These are phyloP conservation scores for Drosophila kanapiae DNA, from an alignment of 1,140 invertebrate genomes.

Conservation along the genomic window DNA sequence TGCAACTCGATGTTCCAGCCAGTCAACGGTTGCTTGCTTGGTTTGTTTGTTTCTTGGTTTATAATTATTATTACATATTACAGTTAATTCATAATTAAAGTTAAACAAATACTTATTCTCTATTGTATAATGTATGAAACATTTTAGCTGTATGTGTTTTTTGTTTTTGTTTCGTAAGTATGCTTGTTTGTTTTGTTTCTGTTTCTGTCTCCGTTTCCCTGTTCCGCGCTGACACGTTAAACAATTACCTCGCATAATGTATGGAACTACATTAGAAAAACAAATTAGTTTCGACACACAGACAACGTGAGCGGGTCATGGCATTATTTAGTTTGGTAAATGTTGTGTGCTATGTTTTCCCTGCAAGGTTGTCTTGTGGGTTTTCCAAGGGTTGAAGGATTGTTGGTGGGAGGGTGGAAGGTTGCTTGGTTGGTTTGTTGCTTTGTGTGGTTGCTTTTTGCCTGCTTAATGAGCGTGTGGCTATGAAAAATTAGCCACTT, in stretches of 20 bases:
- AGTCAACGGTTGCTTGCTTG: constrained; percentile 43
- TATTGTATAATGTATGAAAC: constrained; percentile 76
- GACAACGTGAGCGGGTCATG: constrained; percentile 38
- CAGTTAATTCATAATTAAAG: constrained; percentile 79
- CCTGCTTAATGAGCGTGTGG: constrained; percentile 73
- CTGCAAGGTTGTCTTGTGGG: constrained; percentile 36
- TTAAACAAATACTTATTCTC: constrained; percentile 80
- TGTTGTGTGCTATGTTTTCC: constrained; percentile 36
- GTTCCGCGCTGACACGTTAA: constrained; percentile 68
- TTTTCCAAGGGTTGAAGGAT: constrained; percentile 39
- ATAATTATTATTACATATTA: constrained; percentile 78
- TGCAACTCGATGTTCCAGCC: constrained; percentile 48
- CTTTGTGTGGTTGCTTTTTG: constrained; percentile 44
- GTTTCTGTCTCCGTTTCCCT: constrained; percentile 33
- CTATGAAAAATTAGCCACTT: constrained; percentile 83
- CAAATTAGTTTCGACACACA: constrained; percentile 69
- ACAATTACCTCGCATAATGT: constrained; percentile 75
- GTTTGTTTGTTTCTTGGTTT: constrained; percentile 41
- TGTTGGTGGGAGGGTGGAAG: constrained; percentile 50
- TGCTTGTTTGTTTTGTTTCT: constrained; percentile 15
- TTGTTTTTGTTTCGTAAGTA: constrained; percentile 32
- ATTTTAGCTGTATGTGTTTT: constrained; percentile 40
- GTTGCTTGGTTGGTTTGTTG: constrained; percentile 17
- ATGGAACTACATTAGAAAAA: constrained; percentile 75
- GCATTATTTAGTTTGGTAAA: constrained; percentile 36